phyloP scores from a whole-genome alignment of 64 coral and sea anemone genomes.

The Montipora sp. region DNA sequence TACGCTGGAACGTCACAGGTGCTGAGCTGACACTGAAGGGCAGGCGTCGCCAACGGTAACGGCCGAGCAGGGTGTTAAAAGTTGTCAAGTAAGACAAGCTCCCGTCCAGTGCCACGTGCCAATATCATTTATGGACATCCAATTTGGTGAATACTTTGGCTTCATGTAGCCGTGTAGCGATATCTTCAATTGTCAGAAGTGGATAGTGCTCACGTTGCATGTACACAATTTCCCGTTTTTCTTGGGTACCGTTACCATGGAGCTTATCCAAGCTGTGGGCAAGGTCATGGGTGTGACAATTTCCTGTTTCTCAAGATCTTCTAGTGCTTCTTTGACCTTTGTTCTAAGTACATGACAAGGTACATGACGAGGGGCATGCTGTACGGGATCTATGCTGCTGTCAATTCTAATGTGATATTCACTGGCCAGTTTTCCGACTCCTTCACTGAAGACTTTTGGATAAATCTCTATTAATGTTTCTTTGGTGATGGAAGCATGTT shows the following conservation, averaged over 20 bases:
- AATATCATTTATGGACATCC: conserved; percentile 33
- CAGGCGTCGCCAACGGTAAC: too few species aligned
- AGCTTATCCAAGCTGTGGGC: neutral
- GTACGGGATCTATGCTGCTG: neutral
- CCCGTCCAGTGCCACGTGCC: conserved; percentile 37
- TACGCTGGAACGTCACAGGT: neutral
- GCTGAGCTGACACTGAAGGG: neutral
- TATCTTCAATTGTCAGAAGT: conserved; percentile 55
- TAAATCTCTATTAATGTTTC: neutral
- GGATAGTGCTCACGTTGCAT: neutral
- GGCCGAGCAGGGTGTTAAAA: neutral
- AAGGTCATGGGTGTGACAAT: neutral
- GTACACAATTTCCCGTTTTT: neutral
- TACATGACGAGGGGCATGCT: conserved; percentile 7
- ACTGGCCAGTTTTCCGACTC: conserved; percentile 10
- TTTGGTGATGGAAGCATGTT: neutral
- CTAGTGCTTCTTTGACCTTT: neutral
- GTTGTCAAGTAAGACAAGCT: neutral
- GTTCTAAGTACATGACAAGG: neutral
- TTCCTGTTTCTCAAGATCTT: neutral
- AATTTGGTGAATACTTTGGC: conserved; percentile 53
- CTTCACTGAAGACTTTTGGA: conserved; percentile 8
- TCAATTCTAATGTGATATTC: conserved; percentile 30
- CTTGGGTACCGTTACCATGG: neutral
- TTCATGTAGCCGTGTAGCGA: conserved; percentile 50